These are phyloP conservation scores for Drusus annulatus DNA, from an alignment of 1,140 invertebrate species.

Conservation along the genomic window DNA sequence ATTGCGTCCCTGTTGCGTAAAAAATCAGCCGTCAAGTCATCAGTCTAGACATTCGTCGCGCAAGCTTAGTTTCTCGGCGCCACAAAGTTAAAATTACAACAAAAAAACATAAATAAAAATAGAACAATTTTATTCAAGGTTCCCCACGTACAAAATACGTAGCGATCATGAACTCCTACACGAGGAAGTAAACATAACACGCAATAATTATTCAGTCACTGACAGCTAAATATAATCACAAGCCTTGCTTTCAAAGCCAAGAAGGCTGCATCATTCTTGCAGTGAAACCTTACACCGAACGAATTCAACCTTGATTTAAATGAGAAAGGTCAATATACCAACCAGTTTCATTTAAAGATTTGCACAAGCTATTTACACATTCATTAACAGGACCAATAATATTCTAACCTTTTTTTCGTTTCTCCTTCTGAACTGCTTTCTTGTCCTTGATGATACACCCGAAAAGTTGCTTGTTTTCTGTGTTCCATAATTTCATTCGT, in stretches of 20 bases:
- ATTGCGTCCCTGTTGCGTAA: no score
- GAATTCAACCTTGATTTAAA: conserved; percentile 28
- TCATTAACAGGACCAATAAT: conserved; percentile 9
- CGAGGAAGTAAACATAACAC: conserved; percentile 26
- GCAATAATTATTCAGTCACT: conserved; percentile 33
- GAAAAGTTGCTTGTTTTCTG: conserved; percentile 61
- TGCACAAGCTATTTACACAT: conserved; percentile 20
- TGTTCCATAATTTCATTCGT: conserved; percentile 57
- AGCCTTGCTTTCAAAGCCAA: conserved; percentile 22
- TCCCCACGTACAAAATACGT: neutral
- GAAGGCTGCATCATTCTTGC: neutral
- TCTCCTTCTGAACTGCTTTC: conserved; percentile 57
- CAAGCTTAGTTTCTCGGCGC: neutral
- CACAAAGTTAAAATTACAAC: neutral
- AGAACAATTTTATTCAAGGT: conserved; percentile 41
- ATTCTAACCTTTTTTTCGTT: conserved; percentile 46
- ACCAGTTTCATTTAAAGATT: neutral
- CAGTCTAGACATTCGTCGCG: no score
- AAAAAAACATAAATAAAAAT: conserved; percentile 19
- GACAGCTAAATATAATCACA: conserved; percentile 42
- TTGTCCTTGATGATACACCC: conserved; percentile 60
- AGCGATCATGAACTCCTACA: conserved; percentile 21
- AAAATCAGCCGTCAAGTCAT: no score
- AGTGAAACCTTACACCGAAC: conserved; percentile 34
- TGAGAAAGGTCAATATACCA: conserved; percentile 34